Evolutionary conservation across 2,797 vertebrate genomes (phyloP), one percentile per base, ranked within the genome.

Genomic region (Rhynchotus rufescens): DNA sequence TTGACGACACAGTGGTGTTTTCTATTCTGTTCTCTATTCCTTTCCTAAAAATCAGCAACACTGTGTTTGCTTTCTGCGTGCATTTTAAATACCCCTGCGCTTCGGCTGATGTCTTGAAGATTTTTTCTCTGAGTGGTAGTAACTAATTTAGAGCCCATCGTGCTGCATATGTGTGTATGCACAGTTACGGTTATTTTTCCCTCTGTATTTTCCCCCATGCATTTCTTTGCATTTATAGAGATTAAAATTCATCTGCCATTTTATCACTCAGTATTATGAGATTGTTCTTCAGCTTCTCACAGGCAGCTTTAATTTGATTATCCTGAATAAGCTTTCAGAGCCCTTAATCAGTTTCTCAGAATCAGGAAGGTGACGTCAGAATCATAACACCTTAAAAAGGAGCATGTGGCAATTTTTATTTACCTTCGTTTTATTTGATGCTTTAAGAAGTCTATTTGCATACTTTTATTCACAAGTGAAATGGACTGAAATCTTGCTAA

Each of bases 221-320:
- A 40, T 87, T 91, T 90, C 81, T 88, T 90, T 80, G 42, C 69
- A 78, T 89, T 93, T 91, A 81, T 56, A 40, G 74, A 91, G 54
- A 89, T 86, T 86, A 88, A 88, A 88, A 94, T 91, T 92, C 69
- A 75, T 84, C 30, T 8, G 51, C 57, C 42, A 45, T 90, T 90
- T 92, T 88, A 84, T 67, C 88, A 71, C 16, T 84, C 40, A 52
- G 36, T 80, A 25, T 94, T 94, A 78, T 65, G 65, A 95, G 69
- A 71, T 72, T 84, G 68, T 88, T 94, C 73, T 88, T 92, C 75
- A 84, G 59, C 19, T 84, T 88, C 79, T 90, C 86, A 90, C 62
- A 78, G 69, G 21, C 66, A 78, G 49, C 47, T 90, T 90, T 78
- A 72, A 87, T 94, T 80, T 94, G 54, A 92, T 95, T 94, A 69